A percentile compares a stretch with the other conserved stretches of the same genome.
phyloP scores from a whole-genome alignment of 2,888 invertebrate genomes.

The Oxycera nigricornis region DNA sequence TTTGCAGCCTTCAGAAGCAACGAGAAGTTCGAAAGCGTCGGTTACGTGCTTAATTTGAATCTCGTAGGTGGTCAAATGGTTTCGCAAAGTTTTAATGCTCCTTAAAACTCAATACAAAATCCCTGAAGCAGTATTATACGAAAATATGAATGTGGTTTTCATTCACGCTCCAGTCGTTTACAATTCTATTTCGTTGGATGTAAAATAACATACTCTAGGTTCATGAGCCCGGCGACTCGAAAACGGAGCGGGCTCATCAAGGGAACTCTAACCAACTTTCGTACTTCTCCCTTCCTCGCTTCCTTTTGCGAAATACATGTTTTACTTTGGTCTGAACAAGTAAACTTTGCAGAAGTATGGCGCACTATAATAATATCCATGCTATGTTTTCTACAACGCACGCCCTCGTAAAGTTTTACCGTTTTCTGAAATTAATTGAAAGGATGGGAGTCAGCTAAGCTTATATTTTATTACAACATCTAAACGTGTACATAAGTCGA shows the following conservation, averaged over 20 bases:
- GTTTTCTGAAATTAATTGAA: conserved; percentile 46
- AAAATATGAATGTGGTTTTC: conserved; percentile 44
- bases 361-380: conserved; percentile 29
- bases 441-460: conserved; percentile 38
- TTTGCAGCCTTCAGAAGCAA: not conserved
- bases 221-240: conserved; percentile 9
- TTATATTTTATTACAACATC: conserved; percentile 33
- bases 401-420: conserved; percentile 41
- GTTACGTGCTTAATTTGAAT: not conserved
- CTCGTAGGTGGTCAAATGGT: conserved; percentile 12
- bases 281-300: not conserved
- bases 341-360: conserved; percentile 35
- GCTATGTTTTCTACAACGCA: not conserved
- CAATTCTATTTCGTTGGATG: conserved; percentile 35
- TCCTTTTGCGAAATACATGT: conserved; percentile 32
- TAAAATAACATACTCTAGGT: conserved; percentile 38
- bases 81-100: conserved; percentile 39
- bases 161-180: conserved; percentile 43
- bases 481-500: conserved; percentile 12
- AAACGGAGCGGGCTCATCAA: conserved; percentile 31
- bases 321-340: conserved; percentile 42
- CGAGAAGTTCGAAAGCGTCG: not conserved
- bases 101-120: conserved; percentile 26
- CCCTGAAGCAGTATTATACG: conserved; percentile 37
- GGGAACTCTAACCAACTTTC: conserved; percentile 4